Conservation (phyloP, 2,797 vertebrate genomes). For the Xenentodon cancila region DNA sequence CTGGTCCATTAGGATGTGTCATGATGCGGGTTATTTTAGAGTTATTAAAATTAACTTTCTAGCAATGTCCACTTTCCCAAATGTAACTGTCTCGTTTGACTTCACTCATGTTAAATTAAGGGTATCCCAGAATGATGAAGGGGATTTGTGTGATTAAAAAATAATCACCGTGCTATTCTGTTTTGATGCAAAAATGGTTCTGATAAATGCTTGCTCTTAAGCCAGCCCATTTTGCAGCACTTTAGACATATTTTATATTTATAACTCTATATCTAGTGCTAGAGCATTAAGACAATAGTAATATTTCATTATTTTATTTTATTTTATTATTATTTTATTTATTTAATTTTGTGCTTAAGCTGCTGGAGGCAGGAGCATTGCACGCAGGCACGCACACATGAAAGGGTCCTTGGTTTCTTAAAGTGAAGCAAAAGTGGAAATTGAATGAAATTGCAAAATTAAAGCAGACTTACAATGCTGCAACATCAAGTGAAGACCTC, state of each 20-base stretch:
- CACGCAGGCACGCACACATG: too few relatives aligned
- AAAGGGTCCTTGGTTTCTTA: conserved; percentile 4
- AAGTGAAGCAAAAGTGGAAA: conserved; percentile 24
- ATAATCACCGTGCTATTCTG: conserved; percentile 43
- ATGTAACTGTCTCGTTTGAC: conserved; percentile 42
- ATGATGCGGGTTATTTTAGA: conserved; percentile 31
- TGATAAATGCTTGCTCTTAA: conserved; percentile 45
- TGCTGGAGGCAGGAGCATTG: neutral
- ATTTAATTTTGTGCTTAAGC: neutral
- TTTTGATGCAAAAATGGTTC: conserved; percentile 45
- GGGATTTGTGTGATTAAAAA: conserved; percentile 53
- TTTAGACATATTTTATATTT: conserved; percentile 30
- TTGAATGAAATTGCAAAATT: conserved; percentile 31
- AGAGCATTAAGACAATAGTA: conserved; percentile 2
- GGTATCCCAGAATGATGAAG: conserved; percentile 48
- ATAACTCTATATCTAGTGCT: neutral
- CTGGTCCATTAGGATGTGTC: conserved; percentile 23
- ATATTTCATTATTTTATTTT: neutral
- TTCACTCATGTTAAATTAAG: conserved; percentile 54
- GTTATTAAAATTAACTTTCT: conserved; percentile 48
- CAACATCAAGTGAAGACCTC: too few relatives aligned
- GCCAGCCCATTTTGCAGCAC: conserved; percentile 45
- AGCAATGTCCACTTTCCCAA: conserved; percentile 39
- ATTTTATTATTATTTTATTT: neutral
- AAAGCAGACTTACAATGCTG: conserved; percentile 19